A percentile compares a stretch with the other conserved stretches of the same genome.
Conservation (phyloP, 2,113 vertebrate species). For the Otus sunia region DNA sequence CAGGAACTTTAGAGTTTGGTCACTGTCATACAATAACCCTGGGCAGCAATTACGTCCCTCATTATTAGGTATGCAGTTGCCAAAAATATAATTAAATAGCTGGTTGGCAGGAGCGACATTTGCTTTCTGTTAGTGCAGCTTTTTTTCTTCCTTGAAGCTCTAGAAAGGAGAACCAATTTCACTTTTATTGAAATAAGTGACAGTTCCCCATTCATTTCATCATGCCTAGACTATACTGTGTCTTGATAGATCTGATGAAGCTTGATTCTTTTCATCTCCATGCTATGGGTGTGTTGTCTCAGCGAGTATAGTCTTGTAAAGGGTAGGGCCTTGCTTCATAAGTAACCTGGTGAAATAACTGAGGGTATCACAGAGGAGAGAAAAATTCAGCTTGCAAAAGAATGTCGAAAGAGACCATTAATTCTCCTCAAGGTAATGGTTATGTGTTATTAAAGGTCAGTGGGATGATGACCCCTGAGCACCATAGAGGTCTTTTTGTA, state of each 20-base stretch:
- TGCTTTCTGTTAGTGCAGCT: background rate
- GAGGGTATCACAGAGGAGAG: background rate
- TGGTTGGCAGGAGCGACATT: background rate
- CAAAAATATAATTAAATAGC: background rate
- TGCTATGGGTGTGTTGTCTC: background rate
- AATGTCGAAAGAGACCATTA: background rate
- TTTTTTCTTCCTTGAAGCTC: background rate
- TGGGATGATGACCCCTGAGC: background rate
- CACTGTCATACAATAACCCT: background rate
- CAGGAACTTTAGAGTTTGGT: background rate
- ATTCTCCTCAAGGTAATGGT: background rate
- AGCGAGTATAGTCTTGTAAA: background rate
- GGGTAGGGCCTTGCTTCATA: background rate
- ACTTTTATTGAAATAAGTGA: background rate
- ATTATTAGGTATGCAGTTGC: background rate
- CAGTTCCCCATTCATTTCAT: background rate
- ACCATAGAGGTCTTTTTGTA: background rate
- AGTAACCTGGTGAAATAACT: background rate
- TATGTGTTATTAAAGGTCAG: background rate
- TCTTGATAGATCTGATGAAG: background rate
- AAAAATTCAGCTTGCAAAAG: background rate
- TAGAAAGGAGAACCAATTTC: background rate
- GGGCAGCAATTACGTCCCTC: background rate
- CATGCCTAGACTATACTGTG: fast-evolving
- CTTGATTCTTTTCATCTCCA: background rate